A percentile compares a stretch with the other conserved stretches of the same genome.
phyloP scores from a whole-genome alignment of 2,797 vertebrate species.

The Melanogrammus aeglefinus region DNA sequence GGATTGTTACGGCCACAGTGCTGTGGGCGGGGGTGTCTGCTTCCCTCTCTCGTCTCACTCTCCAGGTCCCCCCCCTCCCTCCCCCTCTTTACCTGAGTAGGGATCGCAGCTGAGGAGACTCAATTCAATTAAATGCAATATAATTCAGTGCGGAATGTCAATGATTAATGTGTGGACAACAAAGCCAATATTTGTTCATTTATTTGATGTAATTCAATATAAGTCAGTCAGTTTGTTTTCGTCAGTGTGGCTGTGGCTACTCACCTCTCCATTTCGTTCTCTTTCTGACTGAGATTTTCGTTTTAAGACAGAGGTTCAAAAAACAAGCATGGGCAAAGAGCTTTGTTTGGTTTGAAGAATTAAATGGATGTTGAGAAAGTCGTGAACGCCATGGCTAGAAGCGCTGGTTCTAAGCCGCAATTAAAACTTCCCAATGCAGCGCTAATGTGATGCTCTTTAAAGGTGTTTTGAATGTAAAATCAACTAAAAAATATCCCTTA shows the following conservation, averaged over 20 bases:
- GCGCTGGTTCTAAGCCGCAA: neutral
- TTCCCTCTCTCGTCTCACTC: no score
- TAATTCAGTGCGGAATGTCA: neutral
- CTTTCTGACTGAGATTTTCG: slow-evolving; percentile 82
- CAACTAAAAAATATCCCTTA: neutral
- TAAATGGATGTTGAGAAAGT: neutral
- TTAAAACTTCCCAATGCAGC: neutral
- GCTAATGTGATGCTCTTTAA: slow-evolving; percentile 1
- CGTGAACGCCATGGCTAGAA: neutral
- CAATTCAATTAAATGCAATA: neutral
- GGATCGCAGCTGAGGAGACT: no score
- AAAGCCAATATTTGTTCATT: no score
- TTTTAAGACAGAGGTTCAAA: slow-evolving; percentile 67
- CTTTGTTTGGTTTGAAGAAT: neutral
- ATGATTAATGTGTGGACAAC: neutral
- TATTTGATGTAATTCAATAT: no score
- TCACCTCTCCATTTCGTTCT: slow-evolving; percentile 96
- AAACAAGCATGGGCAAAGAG: neutral
- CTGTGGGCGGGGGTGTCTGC: no score
- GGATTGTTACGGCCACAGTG: no score
- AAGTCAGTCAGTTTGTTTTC: neutral
- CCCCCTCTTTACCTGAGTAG: no score
- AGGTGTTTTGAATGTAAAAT: slow-evolving; percentile 1
- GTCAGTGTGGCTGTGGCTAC: neutral
- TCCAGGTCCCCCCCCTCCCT: no score